Evolutionary conservation across 2,113 vertebrate species (phyloP).

Genomic region (Ivindomyrus marchei): DNA sequence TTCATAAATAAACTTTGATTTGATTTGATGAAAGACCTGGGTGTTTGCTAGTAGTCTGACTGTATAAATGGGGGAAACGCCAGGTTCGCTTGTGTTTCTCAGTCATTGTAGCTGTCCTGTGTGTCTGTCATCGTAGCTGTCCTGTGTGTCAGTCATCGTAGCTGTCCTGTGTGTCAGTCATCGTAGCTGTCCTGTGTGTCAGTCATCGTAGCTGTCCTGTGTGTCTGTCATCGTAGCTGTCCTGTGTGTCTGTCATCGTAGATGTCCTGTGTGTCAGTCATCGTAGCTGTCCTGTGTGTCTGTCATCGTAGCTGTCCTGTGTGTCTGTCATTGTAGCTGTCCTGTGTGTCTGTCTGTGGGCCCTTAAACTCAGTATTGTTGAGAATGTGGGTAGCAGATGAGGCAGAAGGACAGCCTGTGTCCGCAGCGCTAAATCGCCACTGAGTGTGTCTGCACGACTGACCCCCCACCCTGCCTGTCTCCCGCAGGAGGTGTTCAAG

Average conservation of each 20-base stretch:
- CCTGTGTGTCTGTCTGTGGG: no score
- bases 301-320: no score
- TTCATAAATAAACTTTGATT: neutral
- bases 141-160: no score
- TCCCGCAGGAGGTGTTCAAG: slow-evolving; percentile 89
- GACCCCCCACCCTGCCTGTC: neutral
- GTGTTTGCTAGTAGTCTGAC: neutral
- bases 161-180: no score
- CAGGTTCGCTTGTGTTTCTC: neutral
- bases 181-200: no score
- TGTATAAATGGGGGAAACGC: neutral
- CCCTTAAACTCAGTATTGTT: neutral
- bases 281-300: no score
- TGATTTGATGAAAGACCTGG: neutral
- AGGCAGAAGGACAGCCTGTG: neutral
- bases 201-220: no score
- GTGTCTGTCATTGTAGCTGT: no score
- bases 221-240: no score
- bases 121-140: neutral
- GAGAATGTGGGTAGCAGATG: neutral
- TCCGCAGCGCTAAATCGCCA: neutral
- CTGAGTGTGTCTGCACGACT: neutral
- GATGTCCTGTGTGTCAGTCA: no score
- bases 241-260: no score
- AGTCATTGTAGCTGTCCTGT: neutral